Percentiles rank a stretch among this genome's conserved stretches.
These are phyloP conservation scores for Ia io DNA, from an alignment of 2,113 vertebrate species.

Conservation along the genomic window DNA sequence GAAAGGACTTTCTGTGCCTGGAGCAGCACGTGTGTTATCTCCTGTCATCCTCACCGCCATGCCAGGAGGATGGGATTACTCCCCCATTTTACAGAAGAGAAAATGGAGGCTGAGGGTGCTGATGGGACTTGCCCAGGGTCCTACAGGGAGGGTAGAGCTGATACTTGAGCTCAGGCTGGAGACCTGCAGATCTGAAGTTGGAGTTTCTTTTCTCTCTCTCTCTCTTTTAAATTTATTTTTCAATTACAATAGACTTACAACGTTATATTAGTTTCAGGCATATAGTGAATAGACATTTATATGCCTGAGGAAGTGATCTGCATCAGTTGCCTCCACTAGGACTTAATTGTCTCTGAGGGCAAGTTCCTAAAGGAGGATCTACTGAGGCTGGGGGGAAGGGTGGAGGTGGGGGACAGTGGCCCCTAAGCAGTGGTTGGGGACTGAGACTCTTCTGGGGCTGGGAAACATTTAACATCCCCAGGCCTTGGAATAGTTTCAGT, in stretches of 20 bases:
- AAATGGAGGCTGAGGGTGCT: background rate
- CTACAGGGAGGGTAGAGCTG: background rate
- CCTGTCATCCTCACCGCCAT: background rate
- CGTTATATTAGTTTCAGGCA: background rate
- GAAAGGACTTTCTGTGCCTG: too few relatives aligned
- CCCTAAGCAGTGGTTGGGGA: background rate
- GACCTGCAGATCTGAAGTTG: background rate
- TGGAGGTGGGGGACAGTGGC: background rate
- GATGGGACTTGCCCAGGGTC: background rate
- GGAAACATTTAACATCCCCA: background rate
- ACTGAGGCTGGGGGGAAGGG: background rate
- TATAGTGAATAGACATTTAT: background rate
- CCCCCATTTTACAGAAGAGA: background rate
- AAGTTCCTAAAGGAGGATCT: background rate
- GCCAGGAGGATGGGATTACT: background rate
- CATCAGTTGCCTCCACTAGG: background rate
- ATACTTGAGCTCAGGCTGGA: background rate
- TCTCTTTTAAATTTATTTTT: background rate
- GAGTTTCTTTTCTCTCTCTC: background rate
- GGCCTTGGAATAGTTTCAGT: background rate
- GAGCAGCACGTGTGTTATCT: background rate
- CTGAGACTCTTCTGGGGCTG: background rate
- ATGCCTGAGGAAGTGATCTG: background rate
- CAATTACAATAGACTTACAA: background rate
- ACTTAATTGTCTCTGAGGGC: background rate